Evolutionary conservation across 1,140 invertebrate genomes (phyloP), one percentile per base, ranked within the genome.

Genomic region (Steinernema khuongi): DNA sequence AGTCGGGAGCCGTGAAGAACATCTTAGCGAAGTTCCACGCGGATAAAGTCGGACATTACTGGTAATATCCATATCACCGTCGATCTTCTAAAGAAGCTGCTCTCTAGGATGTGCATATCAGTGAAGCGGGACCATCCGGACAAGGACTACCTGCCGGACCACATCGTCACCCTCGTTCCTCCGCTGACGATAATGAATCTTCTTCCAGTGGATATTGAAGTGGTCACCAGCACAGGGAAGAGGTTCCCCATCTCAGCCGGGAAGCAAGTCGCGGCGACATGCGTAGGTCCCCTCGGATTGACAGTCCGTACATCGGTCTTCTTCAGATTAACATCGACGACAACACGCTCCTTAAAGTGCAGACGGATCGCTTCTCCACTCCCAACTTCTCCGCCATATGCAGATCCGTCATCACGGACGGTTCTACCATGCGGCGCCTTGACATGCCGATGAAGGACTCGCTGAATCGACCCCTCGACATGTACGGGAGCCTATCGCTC

Each of bases 131-230:
- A 95, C 81, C 94, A 91, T 88, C 92, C 93, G 1, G 81, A 87
- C 26, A 91, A 92, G 75, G 84, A 86, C 70, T 68, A 50, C 26
- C 72, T 80, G 69, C 92, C 93, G 26, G 94, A 91, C 0, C 94
- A 97, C 85, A 90, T 90, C 4, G 91, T 97, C 69, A 90, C 89
- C 2, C 86, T 98, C 28, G 85, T 93, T 72, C 91, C 94, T 30
- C 92, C 92, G 0, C 87, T 97, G 0, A 91, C 90, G 19, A 81
- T 97, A 2, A 81, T 86, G n/a, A 90, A 90, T 84, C 86, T 90
- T 1, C 84, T 90, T 28, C 90, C 90, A 0, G 86, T 87, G 74
- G 89, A 83, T 89, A 89, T 88, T 31, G 92, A 81, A 70, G 26
- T 82, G 83, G 82, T 71, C 81, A 85, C 50, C 14, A 78, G 31